Conservation (phyloP, 1,140 invertebrate species). For the Zaprionus tsacasi region DNA sequence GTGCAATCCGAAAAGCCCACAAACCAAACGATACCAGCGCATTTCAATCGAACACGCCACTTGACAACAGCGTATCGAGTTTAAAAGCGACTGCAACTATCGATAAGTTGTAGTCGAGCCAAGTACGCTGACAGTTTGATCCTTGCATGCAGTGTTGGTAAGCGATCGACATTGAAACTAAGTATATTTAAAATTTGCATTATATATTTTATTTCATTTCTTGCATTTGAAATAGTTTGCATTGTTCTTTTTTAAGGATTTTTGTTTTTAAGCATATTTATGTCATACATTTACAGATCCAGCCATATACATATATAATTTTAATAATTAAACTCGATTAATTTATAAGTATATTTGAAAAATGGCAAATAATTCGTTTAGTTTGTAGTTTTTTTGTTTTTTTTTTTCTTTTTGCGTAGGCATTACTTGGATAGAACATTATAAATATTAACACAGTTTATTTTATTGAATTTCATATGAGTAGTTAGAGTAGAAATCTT, state of each 20-base stretch:
- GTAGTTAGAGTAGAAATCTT: constrained; percentile 14
- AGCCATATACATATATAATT: constrained; percentile 67
- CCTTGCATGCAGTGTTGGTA: background rate
- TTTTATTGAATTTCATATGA: constrained; percentile 38
- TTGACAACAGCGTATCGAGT: background rate
- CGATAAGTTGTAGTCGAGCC: background rate
- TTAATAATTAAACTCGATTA: constrained; percentile 59
- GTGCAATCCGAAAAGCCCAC: constrained; percentile 25
- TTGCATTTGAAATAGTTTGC: constrained; percentile 48
- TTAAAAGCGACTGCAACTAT: background rate
- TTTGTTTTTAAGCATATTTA: constrained; percentile 46
- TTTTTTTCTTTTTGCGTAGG: constrained; percentile 15
- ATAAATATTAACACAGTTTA: constrained; percentile 78
- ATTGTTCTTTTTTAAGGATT: constrained; percentile 36
- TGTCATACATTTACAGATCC: constrained; percentile 73
- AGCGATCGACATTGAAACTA: background rate
- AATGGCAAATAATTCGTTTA: constrained; percentile 60
- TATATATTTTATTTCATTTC: constrained; percentile 44
- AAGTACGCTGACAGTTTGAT: background rate
- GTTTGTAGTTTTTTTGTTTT: constrained; percentile 39
- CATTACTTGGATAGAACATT: constrained; percentile 55
- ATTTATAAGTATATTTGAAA: constrained; percentile 47
- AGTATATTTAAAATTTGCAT: constrained; percentile 30
- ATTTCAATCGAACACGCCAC: constrained; percentile 25
- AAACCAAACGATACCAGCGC: background rate